phyloP scores from a whole-genome alignment of 2,888 invertebrate genomes.

The Caenorhabditis virilis region DNA sequence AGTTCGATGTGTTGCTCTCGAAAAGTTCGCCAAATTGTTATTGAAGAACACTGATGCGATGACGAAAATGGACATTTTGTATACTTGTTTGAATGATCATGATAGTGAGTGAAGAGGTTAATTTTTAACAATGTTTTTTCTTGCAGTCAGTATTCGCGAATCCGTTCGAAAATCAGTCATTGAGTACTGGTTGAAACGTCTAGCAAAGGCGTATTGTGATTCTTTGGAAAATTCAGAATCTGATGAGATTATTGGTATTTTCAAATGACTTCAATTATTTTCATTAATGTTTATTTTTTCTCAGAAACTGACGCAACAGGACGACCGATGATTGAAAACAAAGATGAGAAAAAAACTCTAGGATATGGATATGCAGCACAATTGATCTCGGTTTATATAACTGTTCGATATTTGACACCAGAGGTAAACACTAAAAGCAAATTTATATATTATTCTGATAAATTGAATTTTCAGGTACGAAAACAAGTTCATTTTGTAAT shows the following conservation, averaged over 20 bases:
- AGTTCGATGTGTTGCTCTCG: constrained; percentile 16
- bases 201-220: not conserved
- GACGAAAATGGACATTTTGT: constrained; percentile 6
- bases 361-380: constrained; percentile 8
- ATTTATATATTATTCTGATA: too few relatives aligned
- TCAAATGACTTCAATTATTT: not conserved
- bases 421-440: too few relatives aligned
- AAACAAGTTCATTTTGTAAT: constrained; percentile 2
- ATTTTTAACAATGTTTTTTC: not conserved
- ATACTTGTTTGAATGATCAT: constrained; percentile 22
- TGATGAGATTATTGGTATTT: constrained; percentile 5
- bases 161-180: constrained; percentile 3
- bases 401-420: too few relatives aligned
- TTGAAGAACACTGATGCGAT: not conserved
- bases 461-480: not conserved
- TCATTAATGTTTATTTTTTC: not conserved
- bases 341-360: not conserved
- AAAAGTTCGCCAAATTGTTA: constrained; percentile 1
- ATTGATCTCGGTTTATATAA: not conserved
- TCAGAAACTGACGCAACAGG: not conserved
- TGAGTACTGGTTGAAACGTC: constrained; percentile 1
- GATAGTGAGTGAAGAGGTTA: constrained; percentile 7
- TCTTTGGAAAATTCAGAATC: not conserved
- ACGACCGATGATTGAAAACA: not conserved
- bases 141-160: constrained; percentile 13